Percentiles rank a stretch among this genome's conserved stretches.
These are phyloP conservation scores for Hypothenemus hampei DNA, from an alignment of 1,140 invertebrate genomes.

Conservation along the genomic window DNA sequence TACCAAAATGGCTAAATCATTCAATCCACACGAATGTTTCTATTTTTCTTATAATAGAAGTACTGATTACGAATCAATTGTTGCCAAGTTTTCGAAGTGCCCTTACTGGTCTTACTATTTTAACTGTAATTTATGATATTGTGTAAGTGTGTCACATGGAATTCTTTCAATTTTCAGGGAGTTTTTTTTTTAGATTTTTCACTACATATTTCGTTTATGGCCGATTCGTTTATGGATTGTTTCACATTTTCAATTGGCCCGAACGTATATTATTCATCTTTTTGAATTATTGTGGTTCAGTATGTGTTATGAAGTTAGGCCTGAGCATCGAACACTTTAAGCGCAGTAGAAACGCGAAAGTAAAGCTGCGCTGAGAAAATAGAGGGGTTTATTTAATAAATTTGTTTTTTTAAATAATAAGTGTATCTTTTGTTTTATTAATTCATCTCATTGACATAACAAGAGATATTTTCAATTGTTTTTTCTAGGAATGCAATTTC, in stretches of 20 bases:
- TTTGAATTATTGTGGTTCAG: slow-evolving; percentile 8
- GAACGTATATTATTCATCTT: slow-evolving; percentile 15
- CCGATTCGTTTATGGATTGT: slow-evolving; percentile 17
- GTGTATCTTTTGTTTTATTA: too few relatives aligned
- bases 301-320: slow-evolving; percentile 12
- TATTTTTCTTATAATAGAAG: slow-evolving; percentile 48
- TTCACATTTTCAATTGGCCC: slow-evolving; percentile 20
- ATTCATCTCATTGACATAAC: too few relatives aligned
- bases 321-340: slow-evolving; percentile 20
- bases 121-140: slow-evolving; percentile 16
- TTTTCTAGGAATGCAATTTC: too few relatives aligned
- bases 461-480: too few relatives aligned
- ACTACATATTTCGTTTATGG: slow-evolving; percentile 12
- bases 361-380: too few relatives aligned
- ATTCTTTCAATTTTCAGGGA: background rate
- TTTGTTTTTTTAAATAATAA: too few relatives aligned
- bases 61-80: slow-evolving; percentile 37
- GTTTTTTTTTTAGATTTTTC: slow-evolving; percentile 15
- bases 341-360: too few relatives aligned
- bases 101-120: slow-evolving; percentile 12
- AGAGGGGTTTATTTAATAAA: too few relatives aligned
- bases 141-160: slow-evolving; percentile 15
- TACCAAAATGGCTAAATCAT: slow-evolving; percentile 67
- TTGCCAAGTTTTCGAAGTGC: slow-evolving; percentile 21
- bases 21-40: slow-evolving; percentile 56